Base-by-base conservation (phyloP, 2,113 vertebrate genomes). In the Tympanuchus pallidicinctus region DNA sequence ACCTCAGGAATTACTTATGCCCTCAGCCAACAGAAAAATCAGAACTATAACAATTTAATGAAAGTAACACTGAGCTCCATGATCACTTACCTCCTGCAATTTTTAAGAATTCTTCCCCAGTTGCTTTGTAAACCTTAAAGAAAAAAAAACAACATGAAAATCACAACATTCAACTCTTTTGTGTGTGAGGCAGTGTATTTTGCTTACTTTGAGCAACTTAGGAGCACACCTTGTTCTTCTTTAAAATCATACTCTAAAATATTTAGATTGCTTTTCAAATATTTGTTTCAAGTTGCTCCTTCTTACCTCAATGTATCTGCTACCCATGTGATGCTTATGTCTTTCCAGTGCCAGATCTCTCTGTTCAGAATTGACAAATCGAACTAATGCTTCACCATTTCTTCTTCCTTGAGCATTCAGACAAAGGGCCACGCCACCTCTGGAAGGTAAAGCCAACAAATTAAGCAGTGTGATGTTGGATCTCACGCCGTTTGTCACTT, bases 311-410 rank as follows among this genome's bases (percentile, higher is more conserved):
- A 99, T 99, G 86, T 99, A 99, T 95, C 99, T 98, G 97, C 98
- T 98, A 40, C 99, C 99, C 99, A 99, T 99, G 96, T 99, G 99
- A 94, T 99, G 99, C 77, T 99, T 99, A 94, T 99, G 99, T 67
- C 99, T 98, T 93, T 99, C 99, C 97, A 99, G 95, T 0, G 99
- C 99, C 42, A 99, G 97, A 94, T 99, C 99, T 93, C 99, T 97
- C 96, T 99, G 99, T n/a, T 99, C 99, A 0, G 98, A 96, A 97
- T 97, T 98, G 92, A 98, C 97, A 95, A 99, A 99, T 21, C 98
- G 98, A 92, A 99, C 99, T 40, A 99, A 97, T 7, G 99, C 99
- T 93, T 99, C 99, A 1, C 99, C 99, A 3, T 99, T 99, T 88
- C 99, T 98, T 87, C 99, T 98, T 91, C 99, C 99, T 97, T 99